Percentiles rank a stretch among this genome's conserved stretches.
These are phyloP conservation scores for Protodeltote pygarga DNA, from an alignment of 2,888 invertebrate genomes.

Conservation along the genomic window DNA sequence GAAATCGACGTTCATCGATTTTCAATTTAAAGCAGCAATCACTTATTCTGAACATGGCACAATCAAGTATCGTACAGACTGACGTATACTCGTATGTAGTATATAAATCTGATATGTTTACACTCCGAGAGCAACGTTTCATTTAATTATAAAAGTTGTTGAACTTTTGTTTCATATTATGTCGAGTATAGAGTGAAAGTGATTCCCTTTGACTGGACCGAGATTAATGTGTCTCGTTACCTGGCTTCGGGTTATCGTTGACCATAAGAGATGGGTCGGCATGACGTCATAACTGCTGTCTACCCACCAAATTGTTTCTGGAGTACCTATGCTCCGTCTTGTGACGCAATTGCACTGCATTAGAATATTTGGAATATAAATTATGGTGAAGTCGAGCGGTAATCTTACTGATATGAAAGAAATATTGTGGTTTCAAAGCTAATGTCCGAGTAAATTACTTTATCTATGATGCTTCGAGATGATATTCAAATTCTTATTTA, in stretches of 20 bases:
- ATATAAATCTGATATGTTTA: conserved; percentile 35
- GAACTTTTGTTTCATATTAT: conserved; percentile 52
- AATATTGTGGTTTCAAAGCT: conserved; percentile 61
- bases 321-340: conserved; percentile 53
- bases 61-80: too few relatives aligned
- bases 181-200: conserved; percentile 67
- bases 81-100: too few relatives aligned
- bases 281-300: conserved; percentile 56
- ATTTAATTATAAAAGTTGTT: conserved; percentile 54
- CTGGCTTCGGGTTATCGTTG: conserved; percentile 55
- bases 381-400: conserved; percentile 56
- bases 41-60: conserved; percentile 12
- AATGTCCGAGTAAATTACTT: conserved; percentile 56
- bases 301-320: conserved; percentile 52
- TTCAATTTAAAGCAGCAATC: conserved; percentile 14
- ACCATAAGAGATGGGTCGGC: conserved; percentile 61
- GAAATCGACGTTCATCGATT: background rate
- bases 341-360: conserved; percentile 63
- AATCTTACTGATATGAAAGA: conserved; percentile 66
- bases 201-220: conserved; percentile 64
- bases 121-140: conserved; percentile 38
- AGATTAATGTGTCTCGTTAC: conserved; percentile 67
- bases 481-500: conserved; percentile 52
- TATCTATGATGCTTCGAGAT: conserved; percentile 49
- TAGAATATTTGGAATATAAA: conserved; percentile 67